phyloP scores from a whole-genome alignment of 2,888 invertebrate species.

The Augochlorella aurata region DNA sequence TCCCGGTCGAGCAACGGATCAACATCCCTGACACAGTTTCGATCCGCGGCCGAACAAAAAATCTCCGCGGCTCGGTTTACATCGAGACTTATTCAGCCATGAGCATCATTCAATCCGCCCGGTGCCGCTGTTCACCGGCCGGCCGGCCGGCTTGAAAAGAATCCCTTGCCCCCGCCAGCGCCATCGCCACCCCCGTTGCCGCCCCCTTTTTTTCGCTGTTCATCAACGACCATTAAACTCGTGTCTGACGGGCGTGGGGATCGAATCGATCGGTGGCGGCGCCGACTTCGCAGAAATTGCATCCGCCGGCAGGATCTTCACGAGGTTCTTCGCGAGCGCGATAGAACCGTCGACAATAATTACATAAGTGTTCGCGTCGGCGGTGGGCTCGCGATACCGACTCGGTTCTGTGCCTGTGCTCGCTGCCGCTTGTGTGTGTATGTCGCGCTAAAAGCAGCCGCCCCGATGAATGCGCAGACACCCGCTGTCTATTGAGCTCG shows the following conservation, averaged over 20 bases:
- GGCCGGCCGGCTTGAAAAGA: conserved; percentile 7
- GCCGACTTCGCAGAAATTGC: conserved; percentile 33
- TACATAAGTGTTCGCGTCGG: conserved; percentile 41
- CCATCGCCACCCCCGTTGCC: neutral
- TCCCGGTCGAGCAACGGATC: conserved; percentile 16
- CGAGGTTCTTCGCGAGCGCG: conserved; percentile 38
- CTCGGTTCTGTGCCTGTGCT: no score
- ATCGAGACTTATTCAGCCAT: conserved; percentile 5
- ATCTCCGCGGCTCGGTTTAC: neutral
- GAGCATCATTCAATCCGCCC: conserved; percentile 17
- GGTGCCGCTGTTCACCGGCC: neutral
- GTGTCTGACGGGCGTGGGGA: neutral
- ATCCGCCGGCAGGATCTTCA: conserved; percentile 25
- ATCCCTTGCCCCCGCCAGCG: neutral
- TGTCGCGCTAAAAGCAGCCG: conserved; percentile 51
- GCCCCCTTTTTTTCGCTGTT: neutral
- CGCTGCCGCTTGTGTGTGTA: neutral
- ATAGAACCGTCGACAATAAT: conserved; percentile 50
- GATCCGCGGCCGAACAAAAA: conserved; percentile 18
- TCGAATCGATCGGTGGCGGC: conserved; percentile 21
- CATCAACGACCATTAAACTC: conserved; percentile 21
- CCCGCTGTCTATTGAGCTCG: conserved; percentile 44
- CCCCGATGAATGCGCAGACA: conserved; percentile 51
- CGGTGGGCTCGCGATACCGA: conserved; percentile 19
- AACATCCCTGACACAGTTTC: conserved; percentile 33